A percentile compares a stretch with the other conserved stretches of the same genome.
Conservation (phyloP, 2,888 invertebrate genomes). For the Eutolmus rufibarbis region DNA sequence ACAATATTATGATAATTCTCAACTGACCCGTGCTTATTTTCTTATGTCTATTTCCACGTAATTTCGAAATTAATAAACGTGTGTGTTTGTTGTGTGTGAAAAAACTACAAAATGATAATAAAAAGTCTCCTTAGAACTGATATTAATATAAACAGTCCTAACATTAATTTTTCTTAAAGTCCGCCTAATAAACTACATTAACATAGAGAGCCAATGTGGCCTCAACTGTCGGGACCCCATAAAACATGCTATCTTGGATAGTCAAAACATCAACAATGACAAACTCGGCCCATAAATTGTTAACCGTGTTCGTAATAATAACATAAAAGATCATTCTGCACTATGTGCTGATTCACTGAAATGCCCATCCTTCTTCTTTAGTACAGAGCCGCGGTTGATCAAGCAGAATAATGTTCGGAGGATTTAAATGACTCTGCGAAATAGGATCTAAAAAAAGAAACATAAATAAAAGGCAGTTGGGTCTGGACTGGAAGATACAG, state of each 20-base stretch:
- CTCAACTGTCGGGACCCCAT: background rate
- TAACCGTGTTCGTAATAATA: background rate
- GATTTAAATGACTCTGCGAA: background rate
- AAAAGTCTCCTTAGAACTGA: no score
- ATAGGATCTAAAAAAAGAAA: background rate
- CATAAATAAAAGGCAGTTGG: background rate
- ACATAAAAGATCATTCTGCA: background rate
- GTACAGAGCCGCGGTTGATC: background rate
- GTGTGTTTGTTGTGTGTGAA: no score
- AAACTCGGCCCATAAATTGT: background rate
- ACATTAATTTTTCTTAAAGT: no score
- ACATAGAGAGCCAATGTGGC: no score
- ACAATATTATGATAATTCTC: no score
- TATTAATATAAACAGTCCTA: no score
- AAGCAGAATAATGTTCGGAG: background rate
- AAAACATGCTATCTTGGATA: background rate
- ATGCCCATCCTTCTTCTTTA: background rate
- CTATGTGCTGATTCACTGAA: background rate
- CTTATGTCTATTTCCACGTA: no score
- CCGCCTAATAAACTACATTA: no score
- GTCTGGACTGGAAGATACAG: background rate
- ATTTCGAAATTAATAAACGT: no score
- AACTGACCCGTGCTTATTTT: no score
- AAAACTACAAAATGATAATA: no score
- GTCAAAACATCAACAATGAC: background rate